phyloP scores from a whole-genome alignment of 1,140 invertebrate genomes.

The Drosophila kepulauana region DNA sequence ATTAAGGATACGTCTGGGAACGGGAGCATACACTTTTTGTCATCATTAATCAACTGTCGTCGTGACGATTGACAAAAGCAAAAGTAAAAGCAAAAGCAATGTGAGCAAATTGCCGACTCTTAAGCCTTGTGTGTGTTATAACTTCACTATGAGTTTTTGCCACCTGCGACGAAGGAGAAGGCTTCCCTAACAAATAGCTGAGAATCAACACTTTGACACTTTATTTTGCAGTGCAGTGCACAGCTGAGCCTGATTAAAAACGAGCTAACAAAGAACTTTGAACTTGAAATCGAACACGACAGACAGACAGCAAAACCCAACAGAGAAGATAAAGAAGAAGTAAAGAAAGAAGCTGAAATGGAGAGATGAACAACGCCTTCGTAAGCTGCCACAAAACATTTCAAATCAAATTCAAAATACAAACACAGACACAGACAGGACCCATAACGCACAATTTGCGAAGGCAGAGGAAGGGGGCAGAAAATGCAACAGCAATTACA shows the following conservation, averaged over 20 bases:
- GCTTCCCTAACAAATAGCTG: constrained; percentile 65
- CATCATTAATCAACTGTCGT: constrained; percentile 77
- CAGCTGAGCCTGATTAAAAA: constrained; percentile 71
- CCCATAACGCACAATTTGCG: constrained; percentile 34
- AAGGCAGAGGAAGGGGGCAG: constrained; percentile 1
- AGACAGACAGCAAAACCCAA: constrained; percentile 26
- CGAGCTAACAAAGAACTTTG: constrained; percentile 58
- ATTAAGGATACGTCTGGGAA: constrained; percentile 56
- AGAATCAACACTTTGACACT: constrained; percentile 70
- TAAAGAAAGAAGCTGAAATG: not conserved
- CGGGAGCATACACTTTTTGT: constrained; percentile 66
- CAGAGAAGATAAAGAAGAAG: not conserved
- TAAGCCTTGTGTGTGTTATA: constrained; percentile 20
- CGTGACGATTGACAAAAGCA: constrained; percentile 73
- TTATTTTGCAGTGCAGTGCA: constrained; percentile 75
- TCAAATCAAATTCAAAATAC: constrained; percentile 69
- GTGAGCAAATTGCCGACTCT: constrained; percentile 62
- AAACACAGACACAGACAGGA: constrained; percentile 16
- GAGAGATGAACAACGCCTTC: constrained; percentile 50
- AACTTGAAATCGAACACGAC: constrained; percentile 45
- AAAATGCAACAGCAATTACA: constrained; percentile 74
- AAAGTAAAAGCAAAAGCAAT: constrained; percentile 71
- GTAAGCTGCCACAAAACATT: constrained; percentile 66
- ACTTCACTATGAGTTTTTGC: constrained; percentile 4
- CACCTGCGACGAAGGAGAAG: constrained; percentile 13